phyloP scores from a whole-genome alignment of 2,113 vertebrate species.

The Embiotoca jacksoni region DNA sequence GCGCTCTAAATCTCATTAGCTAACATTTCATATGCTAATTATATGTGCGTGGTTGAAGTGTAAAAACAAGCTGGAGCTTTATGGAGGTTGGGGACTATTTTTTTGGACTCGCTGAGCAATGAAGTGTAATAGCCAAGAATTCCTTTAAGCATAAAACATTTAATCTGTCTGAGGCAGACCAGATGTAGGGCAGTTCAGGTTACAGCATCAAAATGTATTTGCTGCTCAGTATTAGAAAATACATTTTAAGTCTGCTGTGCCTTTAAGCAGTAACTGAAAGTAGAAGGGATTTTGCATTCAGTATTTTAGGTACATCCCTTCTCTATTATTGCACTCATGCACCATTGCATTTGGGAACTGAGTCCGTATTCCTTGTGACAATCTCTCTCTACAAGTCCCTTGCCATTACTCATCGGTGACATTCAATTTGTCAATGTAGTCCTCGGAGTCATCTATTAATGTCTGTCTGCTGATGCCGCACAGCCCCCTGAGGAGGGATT shows the following conservation, averaged over 20 bases:
- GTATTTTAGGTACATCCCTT: background rate
- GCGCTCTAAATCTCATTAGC: no score
- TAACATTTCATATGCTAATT: no score
- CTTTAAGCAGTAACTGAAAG: background rate
- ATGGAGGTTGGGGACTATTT: no score
- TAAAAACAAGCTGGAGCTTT: no score
- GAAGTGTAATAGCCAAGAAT: no score
- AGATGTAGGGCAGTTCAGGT: no score
- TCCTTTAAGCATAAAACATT: background rate
- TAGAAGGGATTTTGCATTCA: conserved; percentile 13
- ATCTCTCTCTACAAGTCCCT: conserved; percentile 39
- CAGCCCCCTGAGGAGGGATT: conserved; percentile 45
- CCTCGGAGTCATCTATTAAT: conserved; percentile 62
- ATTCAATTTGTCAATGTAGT: conserved; percentile 76
- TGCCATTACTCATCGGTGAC: conserved; percentile 78
- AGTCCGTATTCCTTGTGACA: conserved; percentile 44
- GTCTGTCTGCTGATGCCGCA: conserved; percentile 69
- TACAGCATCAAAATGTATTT: no score
- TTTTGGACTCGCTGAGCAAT: no score
- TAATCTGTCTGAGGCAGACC: no score
- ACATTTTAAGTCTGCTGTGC: no score
- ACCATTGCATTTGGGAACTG: conserved; percentile 55
- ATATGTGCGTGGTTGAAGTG: no score
- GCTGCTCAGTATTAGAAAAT: no score
- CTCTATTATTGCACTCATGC: conserved; percentile 50